Conservation (phyloP, 2,888 invertebrate species). For the Adelphocoris suturalis region DNA sequence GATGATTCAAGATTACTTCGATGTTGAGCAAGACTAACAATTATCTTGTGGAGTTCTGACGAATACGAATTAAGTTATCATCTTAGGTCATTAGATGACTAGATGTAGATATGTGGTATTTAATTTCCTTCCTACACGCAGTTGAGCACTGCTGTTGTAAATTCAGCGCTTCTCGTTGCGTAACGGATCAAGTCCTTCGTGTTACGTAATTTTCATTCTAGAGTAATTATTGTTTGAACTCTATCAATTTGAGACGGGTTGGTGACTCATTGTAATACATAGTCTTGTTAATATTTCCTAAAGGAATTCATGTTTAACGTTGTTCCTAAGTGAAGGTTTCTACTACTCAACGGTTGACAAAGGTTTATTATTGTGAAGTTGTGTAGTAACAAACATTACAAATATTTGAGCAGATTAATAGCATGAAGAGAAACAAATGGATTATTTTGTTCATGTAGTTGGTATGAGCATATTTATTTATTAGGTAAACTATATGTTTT, state of each 20-base stretch:
- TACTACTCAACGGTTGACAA: too few species aligned
- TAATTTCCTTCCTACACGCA: neutral
- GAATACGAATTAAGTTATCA: neutral
- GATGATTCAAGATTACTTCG: neutral
- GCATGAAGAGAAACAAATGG: too few species aligned
- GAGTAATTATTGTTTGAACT: neutral
- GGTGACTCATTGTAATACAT: neutral
- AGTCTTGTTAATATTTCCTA: neutral
- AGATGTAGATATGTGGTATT: neutral
- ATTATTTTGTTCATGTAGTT: too few species aligned
- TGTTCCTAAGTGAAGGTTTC: too few species aligned
- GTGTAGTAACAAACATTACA: too few species aligned
- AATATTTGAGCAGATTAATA: too few species aligned
- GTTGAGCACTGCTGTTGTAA: neutral
- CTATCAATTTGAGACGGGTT: neutral
- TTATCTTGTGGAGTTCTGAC: neutral
- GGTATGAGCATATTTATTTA: too few species aligned
- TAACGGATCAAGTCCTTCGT: conserved; percentile 3
- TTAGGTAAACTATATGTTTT: too few species aligned
- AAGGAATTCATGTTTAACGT: too few species aligned
- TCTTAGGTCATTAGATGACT: neutral
- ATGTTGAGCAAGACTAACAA: neutral
- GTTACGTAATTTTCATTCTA: neutral
- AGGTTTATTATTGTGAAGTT: too few species aligned
- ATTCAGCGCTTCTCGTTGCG: conserved; percentile 7